These are phyloP conservation scores for Chrosomus eos DNA, from an alignment of 2,797 vertebrate species.

Conservation along the genomic window DNA sequence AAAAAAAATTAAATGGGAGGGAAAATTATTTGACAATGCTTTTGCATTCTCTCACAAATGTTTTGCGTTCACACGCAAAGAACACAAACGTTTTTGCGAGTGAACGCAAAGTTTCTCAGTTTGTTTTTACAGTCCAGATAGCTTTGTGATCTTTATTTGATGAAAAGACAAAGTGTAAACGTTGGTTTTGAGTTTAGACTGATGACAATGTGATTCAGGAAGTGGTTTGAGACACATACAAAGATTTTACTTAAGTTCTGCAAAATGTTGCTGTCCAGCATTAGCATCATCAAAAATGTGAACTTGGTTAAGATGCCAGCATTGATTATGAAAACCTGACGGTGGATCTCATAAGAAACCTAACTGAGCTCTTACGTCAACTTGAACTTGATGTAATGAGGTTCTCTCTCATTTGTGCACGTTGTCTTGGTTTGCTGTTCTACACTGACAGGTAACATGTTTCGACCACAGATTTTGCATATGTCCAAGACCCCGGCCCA, in stretches of 20 bases:
- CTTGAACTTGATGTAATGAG: neutral
- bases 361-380: neutral
- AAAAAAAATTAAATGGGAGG: neutral
- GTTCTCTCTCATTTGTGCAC: slow-evolving; percentile 1
- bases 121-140: neutral
- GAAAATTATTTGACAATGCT: neutral
- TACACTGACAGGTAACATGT: neutral
- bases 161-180: neutral
- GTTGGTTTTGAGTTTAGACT: neutral
- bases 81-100: too few species aligned
- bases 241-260: slow-evolving; percentile 18
- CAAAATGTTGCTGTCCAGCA: neutral
- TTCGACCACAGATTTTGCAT: slow-evolving; percentile 38
- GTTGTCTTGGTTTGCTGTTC: neutral
- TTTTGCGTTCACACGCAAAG: neutral
- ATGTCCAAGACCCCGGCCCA: slow-evolving; percentile 6
- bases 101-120: neutral
- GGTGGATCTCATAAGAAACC: neutral
- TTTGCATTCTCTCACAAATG: neutral
- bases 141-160: neutral
- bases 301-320: neutral
- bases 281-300: neutral
- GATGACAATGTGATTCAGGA: neutral
- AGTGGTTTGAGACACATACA: neutral
- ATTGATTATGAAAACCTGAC: neutral